Base-by-base conservation (phyloP, 2,113 vertebrate genomes). In the Laterallus jamaicensis region DNA sequence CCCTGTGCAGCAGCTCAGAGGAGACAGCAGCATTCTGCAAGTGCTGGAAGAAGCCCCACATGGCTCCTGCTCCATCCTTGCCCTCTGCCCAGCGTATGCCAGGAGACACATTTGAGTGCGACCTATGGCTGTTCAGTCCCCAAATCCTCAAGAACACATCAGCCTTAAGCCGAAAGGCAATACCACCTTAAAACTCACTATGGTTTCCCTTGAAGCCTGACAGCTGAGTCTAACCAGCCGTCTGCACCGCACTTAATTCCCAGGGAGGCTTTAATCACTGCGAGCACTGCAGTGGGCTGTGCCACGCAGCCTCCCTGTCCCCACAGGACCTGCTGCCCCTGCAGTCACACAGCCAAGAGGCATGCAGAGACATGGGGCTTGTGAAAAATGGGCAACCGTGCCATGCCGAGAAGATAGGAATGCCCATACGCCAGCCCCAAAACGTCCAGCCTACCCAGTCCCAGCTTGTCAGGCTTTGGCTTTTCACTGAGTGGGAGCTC, bases 41-140 rank as follows among this genome's bases (percentile, higher is more conserved):
- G 69, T 0, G 0, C 60, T 82, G 56, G 56, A 77, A 67, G 74
- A 69, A 78, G 15, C 25, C 25, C 31, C 55, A 8, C 1, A 0
- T 2, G 1, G 1, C 21, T 42, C 1, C 1, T 35, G 35, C 5
- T 0, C 24, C 17, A 8, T 39, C 58, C 29, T 67, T 0, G 0
- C 9, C n/a, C n/a, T 58, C 49, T 50, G 19, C 49, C 52, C 22
- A 25, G 39, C 35, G 35, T 2, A 1, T 1, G 4, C 8, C 25
- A 9, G 31, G 35, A 1, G 11, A 75, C 0, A 3, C n/a, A 83
- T 93, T 73, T 2, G 2, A 73, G 62, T 0, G 0, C 26, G 49
- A 55, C 22, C 20, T 69, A 28, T 9, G 39, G 54, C 44, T 29
- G 14, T 63, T 82, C 73, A 67, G 73, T 59, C 10, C 32, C 50